Base-by-base conservation (phyloP, 53 echinoderm and acorn worm species). In the Paracentrotus lividus region DNA sequence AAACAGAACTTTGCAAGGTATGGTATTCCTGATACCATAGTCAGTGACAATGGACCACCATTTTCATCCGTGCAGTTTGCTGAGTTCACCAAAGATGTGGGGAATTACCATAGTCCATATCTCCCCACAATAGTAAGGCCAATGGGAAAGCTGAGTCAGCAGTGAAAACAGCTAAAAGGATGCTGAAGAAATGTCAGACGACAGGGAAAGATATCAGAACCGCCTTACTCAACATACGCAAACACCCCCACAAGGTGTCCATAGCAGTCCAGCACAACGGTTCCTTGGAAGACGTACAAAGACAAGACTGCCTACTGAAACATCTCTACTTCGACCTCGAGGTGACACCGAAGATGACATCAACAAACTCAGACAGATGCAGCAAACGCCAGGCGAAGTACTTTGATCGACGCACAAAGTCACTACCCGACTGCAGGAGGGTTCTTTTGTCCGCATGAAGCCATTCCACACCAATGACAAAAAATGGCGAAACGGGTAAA, bases 41-140 rank as follows among this genome's bases (percentile, higher is more conserved):
- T 51, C 9, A 57, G 57, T 44, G 95, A 94, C 29, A 95, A 95
- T 64, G 95, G 93, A 29, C 95, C 93, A 16, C 95, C 89, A 40
- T 88, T 95, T 44, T 77, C 93, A 9, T 95, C 93, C 2, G n/a
- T 23, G 56, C 78, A 95, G 20, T 95, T 93, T 77, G 93, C 42
- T 6, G 77, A 75, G 23, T 95, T 95, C 68, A 56, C 32, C 18
- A 43, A 47, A 24, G 49, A 87, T 49, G 77, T 58, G 27, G 69
- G 69, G 20, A 32, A 18, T 2, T 34, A 51, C 53, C 51, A 42
- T 3, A 53, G n/a, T n/a, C 45, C 26, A 42, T 24, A 6, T 45
- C 55, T 7, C 57, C 87, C 4, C 24, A 55, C 24, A n/a, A 87
- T 33, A 49, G 49, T 13, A 49, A 88, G 60, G 52, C 54, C 4